Evolutionary conservation across 2,797 vertebrate genomes (phyloP), one percentile per base, ranked within the genome.

Genomic region (Coracias cyanogaster): DNA sequence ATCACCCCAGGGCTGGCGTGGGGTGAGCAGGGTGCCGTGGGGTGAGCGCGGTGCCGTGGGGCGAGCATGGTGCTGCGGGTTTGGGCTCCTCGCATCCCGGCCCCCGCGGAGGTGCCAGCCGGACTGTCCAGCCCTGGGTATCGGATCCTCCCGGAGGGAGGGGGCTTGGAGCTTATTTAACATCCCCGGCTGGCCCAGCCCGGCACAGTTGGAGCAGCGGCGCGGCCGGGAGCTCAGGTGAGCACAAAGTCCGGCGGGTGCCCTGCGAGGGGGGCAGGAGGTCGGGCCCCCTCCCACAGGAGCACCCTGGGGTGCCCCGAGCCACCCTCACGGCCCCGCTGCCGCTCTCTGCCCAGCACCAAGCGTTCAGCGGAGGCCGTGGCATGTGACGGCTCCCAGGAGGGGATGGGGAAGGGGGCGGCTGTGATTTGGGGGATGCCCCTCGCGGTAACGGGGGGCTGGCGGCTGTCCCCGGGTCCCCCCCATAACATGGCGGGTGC

Each of bases 101-200:
- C 90, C 94, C 91, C 92, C 3, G 1, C 2, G 7, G 54, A 66
- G 82, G 66, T 72, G 90, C 85, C 92, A 95, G 92, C 35, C 71
- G 2, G 89, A 37, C 87, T 93, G 93, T 9, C 96, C 94, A 77
- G 93, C 83, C 62, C 82, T 29, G 57, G 57, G 89, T 92, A 94
- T 96, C 81, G 9, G 93, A 93, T 96, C 93, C 95, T 94, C 94
- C 93, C 87, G 76, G 55, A 85, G 94, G 95, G 94, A 92, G 96
- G 96, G 92, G 90, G 72, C 69, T 78, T 85, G 78, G 76, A 86
- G 90, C 67, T 84, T 97, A 97, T 96, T 97, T 97, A 97, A 94
- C 51, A 4, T 78, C 85, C 45, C 82, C 3, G 2, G 19, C 21
- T 3, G 7, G 48, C 41, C 73, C 89, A 31, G 41, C 69, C 9